These are phyloP conservation scores for Linepithema humile DNA, from an alignment of 1,140 invertebrate species.

Conservation along the genomic window DNA sequence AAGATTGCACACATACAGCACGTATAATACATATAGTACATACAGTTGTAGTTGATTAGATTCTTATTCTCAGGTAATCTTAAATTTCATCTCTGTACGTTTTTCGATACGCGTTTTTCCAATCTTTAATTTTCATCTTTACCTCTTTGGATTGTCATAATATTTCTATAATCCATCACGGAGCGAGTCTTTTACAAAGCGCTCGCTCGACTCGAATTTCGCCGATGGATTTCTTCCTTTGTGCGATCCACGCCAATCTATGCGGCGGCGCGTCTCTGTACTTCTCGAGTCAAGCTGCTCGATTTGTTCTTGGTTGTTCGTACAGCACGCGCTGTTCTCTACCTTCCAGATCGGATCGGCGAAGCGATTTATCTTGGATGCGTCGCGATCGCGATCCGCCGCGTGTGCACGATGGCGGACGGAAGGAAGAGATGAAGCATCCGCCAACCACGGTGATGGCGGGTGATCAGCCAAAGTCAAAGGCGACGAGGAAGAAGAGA, in stretches of 20 bases:
- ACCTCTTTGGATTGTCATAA: neutral
- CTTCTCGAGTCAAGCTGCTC: neutral
- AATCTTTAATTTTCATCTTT: neutral
- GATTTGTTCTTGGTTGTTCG: constrained; percentile 42
- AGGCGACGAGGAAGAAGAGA: constrained; percentile 76
- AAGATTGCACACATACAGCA: neutral
- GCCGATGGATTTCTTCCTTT: constrained; percentile 17
- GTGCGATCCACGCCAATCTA: neutral
- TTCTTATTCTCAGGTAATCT: neutral
- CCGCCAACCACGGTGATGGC: constrained; percentile 83
- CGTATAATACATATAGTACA: no score
- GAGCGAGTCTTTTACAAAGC: neutral
- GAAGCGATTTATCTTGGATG: constrained; percentile 42
- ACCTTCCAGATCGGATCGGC: constrained; percentile 56
- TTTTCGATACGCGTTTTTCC: neutral
- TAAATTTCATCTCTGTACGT: neutral
- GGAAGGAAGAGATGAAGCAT: constrained; percentile 71
- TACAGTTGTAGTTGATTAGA: no score
- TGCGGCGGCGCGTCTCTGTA: neutral
- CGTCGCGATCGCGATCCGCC: constrained; percentile 20
- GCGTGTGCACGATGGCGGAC: constrained; percentile 28
- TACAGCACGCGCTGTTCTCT: neutral
- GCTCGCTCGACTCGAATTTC: neutral
- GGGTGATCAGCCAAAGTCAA: constrained; percentile 80
- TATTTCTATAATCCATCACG: neutral